phyloP scores from a whole-genome alignment of 2,888 invertebrate species.

The Dryobotodes eremita region DNA sequence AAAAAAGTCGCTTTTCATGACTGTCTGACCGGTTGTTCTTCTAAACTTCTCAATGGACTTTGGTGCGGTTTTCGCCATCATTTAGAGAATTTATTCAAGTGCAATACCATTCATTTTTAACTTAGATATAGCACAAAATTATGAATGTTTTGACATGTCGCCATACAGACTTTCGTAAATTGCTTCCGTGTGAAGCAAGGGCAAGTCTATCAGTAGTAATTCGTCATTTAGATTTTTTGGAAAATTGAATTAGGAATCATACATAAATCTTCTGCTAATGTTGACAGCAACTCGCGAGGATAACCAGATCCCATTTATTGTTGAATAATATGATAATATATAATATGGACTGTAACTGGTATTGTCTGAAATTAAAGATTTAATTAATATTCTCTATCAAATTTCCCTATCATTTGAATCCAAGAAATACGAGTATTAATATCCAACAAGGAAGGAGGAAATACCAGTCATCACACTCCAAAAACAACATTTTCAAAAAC shows the following conservation, averaged over 20 bases:
- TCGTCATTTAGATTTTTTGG: neutral
- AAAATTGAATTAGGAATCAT: neutral
- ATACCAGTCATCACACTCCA: neutral
- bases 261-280: neutral
- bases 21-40: too few species aligned
- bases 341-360: too few species aligned
- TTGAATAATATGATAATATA: too few species aligned
- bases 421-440: too few species aligned
- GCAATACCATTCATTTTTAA: neutral
- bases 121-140: neutral
- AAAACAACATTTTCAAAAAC: slow-evolving; percentile 11
- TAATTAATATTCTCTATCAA: too few species aligned
- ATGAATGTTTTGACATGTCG: neutral
- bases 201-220: neutral
- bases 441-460: neutral
- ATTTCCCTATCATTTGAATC: too few species aligned
- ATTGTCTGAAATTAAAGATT: too few species aligned
- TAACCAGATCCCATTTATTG: too few species aligned
- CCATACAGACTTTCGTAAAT: neutral
- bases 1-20: too few species aligned
- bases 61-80: neutral
- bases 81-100: too few species aligned
- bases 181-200: neutral
- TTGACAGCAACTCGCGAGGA: neutral
- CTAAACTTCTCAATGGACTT: neutral